Evolutionary conservation across 1,140 invertebrate genomes (phyloP).

Genomic region (Heliconius congener): DNA sequence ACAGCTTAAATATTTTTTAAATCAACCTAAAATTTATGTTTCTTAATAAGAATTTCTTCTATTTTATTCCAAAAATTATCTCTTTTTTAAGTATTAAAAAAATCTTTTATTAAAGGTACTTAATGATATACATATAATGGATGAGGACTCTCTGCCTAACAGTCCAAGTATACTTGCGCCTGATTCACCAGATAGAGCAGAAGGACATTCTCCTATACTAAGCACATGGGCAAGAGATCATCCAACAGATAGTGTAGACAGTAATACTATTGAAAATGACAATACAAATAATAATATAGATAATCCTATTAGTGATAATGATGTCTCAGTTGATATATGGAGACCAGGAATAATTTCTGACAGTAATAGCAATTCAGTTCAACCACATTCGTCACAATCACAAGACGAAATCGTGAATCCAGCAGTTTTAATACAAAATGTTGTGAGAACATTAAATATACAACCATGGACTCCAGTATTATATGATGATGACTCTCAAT

Average conservation of each 20-base stretch:
- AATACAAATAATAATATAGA: slow-evolving; percentile 17
- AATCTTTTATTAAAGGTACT: slow-evolving; percentile 21
- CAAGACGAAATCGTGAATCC: neutral
- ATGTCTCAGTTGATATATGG: neutral
- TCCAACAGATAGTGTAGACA: neutral
- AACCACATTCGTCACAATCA: slow-evolving; percentile 4
- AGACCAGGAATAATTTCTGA: neutral
- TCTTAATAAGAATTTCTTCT: no score
- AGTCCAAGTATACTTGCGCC: slow-evolving; percentile 31
- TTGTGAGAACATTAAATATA: neutral
- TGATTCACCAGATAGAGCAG: slow-evolving; percentile 22
- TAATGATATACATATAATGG: slow-evolving; percentile 23
- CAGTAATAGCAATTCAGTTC: neutral
- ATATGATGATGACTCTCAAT: slow-evolving; percentile 34
- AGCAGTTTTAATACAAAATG: slow-evolving; percentile 5
- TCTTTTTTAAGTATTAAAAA: neutral
- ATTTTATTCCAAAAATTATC: no score
- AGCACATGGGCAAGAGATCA: neutral
- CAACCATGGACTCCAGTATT: slow-evolving; percentile 22
- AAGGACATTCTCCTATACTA: neutral
- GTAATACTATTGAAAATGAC: slow-evolving; percentile 18
- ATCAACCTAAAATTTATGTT: no score
- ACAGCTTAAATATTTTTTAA: no score
- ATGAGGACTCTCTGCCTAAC: slow-evolving; percentile 32
- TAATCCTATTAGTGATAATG: neutral